These are phyloP conservation scores for Apteryx mantelli DNA, from an alignment of 2,113 vertebrate genomes.

Conservation along the genomic window DNA sequence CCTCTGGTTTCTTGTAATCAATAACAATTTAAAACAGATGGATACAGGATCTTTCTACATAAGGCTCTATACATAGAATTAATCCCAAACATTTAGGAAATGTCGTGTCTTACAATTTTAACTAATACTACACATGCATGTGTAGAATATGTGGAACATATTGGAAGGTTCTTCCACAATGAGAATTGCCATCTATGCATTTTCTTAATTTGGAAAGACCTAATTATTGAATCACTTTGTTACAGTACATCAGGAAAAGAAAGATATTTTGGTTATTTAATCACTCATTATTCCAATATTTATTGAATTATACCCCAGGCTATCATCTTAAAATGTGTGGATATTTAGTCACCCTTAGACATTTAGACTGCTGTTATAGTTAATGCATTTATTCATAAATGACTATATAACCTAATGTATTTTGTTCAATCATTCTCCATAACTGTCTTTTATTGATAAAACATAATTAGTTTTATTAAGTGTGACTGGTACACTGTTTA, in stretches of 20 bases:
- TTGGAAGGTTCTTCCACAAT: background rate
- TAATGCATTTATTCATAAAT: background rate
- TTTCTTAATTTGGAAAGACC: background rate
- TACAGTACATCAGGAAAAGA: background rate
- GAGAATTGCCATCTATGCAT: background rate
- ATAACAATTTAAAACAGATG: background rate
- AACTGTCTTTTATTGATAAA: conserved; percentile 52
- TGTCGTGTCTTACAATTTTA: background rate
- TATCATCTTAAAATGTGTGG: background rate
- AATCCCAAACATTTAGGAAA: background rate
- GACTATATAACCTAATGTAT: background rate
- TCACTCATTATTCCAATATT: background rate
- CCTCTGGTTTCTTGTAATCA: background rate
- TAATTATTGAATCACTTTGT: background rate
- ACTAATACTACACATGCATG: background rate
- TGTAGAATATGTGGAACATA: background rate
- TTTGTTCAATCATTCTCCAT: background rate
- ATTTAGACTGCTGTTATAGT: background rate
- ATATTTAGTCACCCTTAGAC: background rate
- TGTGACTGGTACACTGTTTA: conserved; percentile 3
- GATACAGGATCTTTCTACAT: background rate
- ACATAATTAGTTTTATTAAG: conserved; percentile 44
- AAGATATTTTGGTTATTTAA: background rate
- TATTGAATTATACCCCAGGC: background rate
- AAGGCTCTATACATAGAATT: background rate